A percentile compares a stretch with the other conserved stretches of the same genome.
These are phyloP conservation scores for Drosophila bunnanda DNA, from an alignment of 2,888 invertebrate genomes.

Conservation along the genomic window DNA sequence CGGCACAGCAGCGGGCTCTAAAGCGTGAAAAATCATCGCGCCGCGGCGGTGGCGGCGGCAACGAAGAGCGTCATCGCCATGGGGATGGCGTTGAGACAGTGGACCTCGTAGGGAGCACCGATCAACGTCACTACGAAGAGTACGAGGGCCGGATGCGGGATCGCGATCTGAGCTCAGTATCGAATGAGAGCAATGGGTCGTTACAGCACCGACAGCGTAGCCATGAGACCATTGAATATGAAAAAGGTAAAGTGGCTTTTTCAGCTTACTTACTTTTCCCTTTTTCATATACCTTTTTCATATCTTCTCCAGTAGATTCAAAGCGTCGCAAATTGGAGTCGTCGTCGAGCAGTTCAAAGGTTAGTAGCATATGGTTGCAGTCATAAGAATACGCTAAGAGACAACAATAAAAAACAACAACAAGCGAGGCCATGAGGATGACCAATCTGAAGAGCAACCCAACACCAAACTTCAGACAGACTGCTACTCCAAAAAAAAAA, in stretches of 20 bases:
- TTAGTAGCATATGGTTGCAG: slow-evolving; percentile 89
- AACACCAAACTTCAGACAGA: slow-evolving; percentile 7
- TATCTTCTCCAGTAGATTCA: slow-evolving; percentile 85
- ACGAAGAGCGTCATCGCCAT: slow-evolving; percentile 77
- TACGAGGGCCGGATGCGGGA: slow-evolving; percentile 86
- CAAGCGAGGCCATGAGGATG: slow-evolving; percentile 46
- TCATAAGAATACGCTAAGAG: slow-evolving; percentile 80
- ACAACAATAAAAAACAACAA: slow-evolving; percentile 45
- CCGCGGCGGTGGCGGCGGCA: slow-evolving; percentile 63
- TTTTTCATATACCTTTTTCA: not conserved
- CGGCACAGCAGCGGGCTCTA: slow-evolving; percentile 53
- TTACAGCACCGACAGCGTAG: slow-evolving; percentile 86
- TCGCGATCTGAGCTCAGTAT: slow-evolving; percentile 86
- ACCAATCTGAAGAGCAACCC: slow-evolving; percentile 26
- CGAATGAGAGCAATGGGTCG: slow-evolving; percentile 86
- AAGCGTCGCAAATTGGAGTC: slow-evolving; percentile 94
- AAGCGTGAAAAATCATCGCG: slow-evolving; percentile 79
- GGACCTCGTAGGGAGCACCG: slow-evolving; percentile 54
- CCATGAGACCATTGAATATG: slow-evolving; percentile 87
- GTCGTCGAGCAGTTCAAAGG: slow-evolving; percentile 90
- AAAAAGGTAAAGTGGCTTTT: slow-evolving; percentile 86
- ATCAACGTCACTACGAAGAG: slow-evolving; percentile 75
- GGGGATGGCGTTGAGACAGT: slow-evolving; percentile 64
- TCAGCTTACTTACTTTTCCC: too few species aligned
- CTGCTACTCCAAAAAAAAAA: slow-evolving; percentile 13